These are phyloP conservation scores for Trachelus tabidus DNA, from an alignment of 2,888 invertebrate species.

Conservation along the genomic window DNA sequence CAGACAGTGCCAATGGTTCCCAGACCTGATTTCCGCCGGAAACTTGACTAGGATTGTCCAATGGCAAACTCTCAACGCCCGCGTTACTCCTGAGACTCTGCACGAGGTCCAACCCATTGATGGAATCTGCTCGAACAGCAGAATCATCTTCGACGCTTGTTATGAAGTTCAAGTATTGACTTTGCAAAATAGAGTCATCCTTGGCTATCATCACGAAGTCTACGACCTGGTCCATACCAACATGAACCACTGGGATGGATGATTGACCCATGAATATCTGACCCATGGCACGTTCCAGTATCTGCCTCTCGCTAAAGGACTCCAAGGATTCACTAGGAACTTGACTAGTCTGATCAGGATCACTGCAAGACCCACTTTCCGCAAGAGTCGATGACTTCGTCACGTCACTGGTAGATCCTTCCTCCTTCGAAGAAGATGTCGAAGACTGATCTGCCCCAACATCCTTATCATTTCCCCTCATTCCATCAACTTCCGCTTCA, in stretches of 20 bases:
- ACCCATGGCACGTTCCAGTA: neutral
- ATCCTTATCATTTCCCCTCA: neutral
- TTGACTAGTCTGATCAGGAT: neutral
- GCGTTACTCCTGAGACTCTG: conserved; percentile 8
- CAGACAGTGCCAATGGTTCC: conserved; percentile 41
- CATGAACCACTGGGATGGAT: conserved; percentile 22
- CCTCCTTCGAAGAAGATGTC: neutral
- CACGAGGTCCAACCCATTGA: neutral
- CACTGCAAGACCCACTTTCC: neutral
- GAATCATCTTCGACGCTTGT: conserved; percentile 50
- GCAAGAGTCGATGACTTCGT: neutral
- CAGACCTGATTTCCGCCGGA: conserved; percentile 26
- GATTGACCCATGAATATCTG: conserved; percentile 6
- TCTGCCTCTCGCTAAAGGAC: neutral
- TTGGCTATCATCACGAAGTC: conserved; percentile 37
- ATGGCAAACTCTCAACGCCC: conserved; percentile 4
- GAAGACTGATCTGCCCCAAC: neutral
- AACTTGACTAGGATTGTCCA: conserved; percentile 14
- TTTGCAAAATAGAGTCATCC: conserved; percentile 39
- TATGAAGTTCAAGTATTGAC: conserved; percentile 51
- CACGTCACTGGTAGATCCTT: neutral
- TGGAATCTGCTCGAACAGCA: conserved; percentile 1
- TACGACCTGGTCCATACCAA: conserved; percentile 28
- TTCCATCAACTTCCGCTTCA: neutral
- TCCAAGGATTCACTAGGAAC: neutral